These are phyloP conservation scores for Drosophila ficusphila DNA, from an alignment of 1,140 invertebrate species.

Conservation along the genomic window DNA sequence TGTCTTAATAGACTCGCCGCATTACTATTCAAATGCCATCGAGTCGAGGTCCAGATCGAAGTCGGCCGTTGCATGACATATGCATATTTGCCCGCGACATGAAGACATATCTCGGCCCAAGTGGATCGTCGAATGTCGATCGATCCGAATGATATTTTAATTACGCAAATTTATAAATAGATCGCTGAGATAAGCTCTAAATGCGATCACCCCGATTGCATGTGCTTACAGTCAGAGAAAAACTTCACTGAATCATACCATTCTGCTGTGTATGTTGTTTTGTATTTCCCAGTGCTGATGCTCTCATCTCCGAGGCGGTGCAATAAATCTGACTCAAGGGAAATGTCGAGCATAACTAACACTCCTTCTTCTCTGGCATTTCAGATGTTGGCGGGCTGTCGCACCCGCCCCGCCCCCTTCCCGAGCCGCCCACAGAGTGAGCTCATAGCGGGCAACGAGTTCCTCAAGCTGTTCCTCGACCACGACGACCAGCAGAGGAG, in stretches of 20 bases:
- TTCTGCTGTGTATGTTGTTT: not conserved
- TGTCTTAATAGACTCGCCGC: conserved; percentile 71
- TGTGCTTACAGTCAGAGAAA: not conserved
- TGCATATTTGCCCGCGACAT: conserved; percentile 42
- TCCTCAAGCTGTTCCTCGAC: conserved; percentile 78
- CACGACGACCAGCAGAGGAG: conserved; percentile 72
- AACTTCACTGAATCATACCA: too few species aligned
- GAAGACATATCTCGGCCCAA: conserved; percentile 43
- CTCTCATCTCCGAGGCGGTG: conserved; percentile 20
- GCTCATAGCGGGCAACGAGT: conserved; percentile 82
- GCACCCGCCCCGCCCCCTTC: conserved; percentile 41
- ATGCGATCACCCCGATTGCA: conserved; percentile 31
- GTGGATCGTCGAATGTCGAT: conserved; percentile 17
- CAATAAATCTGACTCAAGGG: conserved; percentile 48
- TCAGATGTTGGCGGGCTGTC: conserved; percentile 64
- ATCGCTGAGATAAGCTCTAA: conserved; percentile 63
- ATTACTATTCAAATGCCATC: conserved; percentile 71
- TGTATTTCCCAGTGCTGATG: conserved; percentile 4
- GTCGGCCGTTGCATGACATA: conserved; percentile 45
- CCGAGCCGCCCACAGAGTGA: conserved; percentile 60
- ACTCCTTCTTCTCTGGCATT: conserved; percentile 18
- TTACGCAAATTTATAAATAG: conserved; percentile 75
- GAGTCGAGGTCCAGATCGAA: conserved; percentile 6
- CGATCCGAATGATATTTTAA: conserved; percentile 68
- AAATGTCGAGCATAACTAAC: conserved; percentile 45